These are phyloP conservation scores for Argya squamiceps DNA, from an alignment of 2,797 vertebrate species.

Conservation along the genomic window DNA sequence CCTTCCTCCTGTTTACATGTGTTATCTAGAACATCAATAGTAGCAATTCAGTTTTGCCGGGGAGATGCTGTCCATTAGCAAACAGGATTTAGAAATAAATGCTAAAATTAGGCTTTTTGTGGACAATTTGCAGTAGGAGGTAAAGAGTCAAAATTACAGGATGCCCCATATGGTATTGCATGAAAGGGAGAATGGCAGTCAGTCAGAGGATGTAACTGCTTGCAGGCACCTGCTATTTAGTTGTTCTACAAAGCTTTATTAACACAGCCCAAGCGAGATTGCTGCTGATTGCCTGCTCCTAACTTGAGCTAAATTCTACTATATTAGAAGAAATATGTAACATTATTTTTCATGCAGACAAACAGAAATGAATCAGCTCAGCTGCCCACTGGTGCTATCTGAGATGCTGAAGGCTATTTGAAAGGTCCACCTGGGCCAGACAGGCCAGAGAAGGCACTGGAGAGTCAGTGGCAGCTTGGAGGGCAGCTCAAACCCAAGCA, in stretches of 20 bases:
- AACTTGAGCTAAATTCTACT: background rate
- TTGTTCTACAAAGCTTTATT: background rate
- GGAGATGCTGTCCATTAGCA: background rate
- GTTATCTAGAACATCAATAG: background rate
- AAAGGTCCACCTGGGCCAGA: background rate
- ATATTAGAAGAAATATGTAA: background rate
- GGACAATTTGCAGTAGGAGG: background rate
- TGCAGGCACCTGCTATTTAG: background rate
- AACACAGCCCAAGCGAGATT: background rate
- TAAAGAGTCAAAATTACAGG: background rate
- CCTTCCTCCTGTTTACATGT: background rate
- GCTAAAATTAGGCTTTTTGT: background rate
- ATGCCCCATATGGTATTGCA: background rate
- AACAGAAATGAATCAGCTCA: background rate
- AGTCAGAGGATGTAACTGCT: background rate
- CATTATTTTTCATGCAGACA: background rate
- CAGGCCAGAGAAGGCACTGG: background rate
- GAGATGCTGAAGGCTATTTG: background rate
- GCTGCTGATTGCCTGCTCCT: background rate
- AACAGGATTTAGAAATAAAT: background rate
- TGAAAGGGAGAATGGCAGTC: background rate
- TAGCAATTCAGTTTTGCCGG: background rate
- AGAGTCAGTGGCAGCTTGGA: background rate
- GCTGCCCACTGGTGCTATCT: background rate
- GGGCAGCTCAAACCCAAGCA: background rate